Percentiles rank a stretch among this genome's conserved stretches.
These are phyloP conservation scores for Anastrepha ludens DNA, from an alignment of 1,140 invertebrate genomes.

Conservation along the genomic window DNA sequence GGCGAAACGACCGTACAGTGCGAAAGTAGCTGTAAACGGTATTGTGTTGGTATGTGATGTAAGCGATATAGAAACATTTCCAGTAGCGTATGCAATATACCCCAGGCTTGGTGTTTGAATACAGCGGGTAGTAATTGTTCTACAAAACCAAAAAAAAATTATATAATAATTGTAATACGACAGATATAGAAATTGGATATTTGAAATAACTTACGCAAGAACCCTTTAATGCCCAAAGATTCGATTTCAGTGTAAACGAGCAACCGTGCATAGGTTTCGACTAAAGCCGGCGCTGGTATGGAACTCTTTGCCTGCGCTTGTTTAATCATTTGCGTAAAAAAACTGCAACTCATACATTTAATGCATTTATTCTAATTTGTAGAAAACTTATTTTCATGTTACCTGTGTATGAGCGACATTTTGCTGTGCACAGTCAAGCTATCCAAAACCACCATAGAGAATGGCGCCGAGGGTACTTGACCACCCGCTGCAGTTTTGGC, in stretches of 20 bases:
- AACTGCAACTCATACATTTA: slow-evolving; percentile 58
- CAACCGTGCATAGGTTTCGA: slow-evolving; percentile 95
- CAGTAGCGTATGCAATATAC: slow-evolving; percentile 93
- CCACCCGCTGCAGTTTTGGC: slow-evolving; percentile 78
- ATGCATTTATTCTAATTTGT: background rate
- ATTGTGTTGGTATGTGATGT: slow-evolving; percentile 97
- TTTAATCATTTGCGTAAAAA: slow-evolving; percentile 72
- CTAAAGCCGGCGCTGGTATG: slow-evolving; percentile 89
- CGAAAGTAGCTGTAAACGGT: slow-evolving; percentile 91
- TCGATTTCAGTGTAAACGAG: slow-evolving; percentile 98
- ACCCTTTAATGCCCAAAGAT: slow-evolving; percentile 96
- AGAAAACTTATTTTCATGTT: background rate
- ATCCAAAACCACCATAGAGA: slow-evolving; percentile 94
- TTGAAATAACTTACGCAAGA: slow-evolving; percentile 85
- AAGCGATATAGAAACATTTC: slow-evolving; percentile 98
- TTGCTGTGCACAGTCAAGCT: slow-evolving; percentile 97
- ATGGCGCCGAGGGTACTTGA: slow-evolving; percentile 81
- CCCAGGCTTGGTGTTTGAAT: slow-evolving; percentile 95
- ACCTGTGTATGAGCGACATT: slow-evolving; percentile 94
- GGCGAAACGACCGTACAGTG: slow-evolving; percentile 91
- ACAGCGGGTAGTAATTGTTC: slow-evolving; percentile 91
- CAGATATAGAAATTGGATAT: background rate
- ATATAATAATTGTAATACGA: background rate
- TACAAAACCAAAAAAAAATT: slow-evolving; percentile 72
- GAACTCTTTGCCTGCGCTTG: slow-evolving; percentile 84